These are phyloP conservation scores for Eucidaris tribuloides DNA, from an alignment of 35 echinoderm and acorn worm genomes.

Conservation along the genomic window DNA sequence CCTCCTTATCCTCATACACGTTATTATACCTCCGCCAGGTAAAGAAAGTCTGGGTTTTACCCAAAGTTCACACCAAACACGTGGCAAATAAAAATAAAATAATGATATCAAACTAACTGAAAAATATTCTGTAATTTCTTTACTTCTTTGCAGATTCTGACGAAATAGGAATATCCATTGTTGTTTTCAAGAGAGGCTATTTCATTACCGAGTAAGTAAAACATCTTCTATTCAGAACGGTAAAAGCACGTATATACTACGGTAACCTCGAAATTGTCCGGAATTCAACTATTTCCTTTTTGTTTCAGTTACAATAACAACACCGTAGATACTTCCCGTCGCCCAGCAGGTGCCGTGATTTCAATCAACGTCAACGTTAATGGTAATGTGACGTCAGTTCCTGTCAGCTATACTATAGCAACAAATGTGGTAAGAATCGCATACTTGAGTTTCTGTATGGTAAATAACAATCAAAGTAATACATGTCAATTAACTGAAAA, in stretches of 20 bases:
- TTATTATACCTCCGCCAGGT: not conserved
- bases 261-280: not conserved
- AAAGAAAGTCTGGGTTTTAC: not conserved
- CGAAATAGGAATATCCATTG: not conserved
- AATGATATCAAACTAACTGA: not conserved
- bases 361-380: not conserved
- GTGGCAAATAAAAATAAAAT: not conserved
- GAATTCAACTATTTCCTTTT: not conserved
- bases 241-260: not conserved
- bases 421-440: not conserved
- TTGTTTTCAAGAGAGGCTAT: not conserved
- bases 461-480: not conserved
- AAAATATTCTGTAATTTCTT: not conserved
- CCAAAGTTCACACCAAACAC: not conserved
- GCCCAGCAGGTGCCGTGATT: not conserved
- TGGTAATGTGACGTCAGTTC: not conserved
- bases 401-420: not conserved
- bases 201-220: constrained; percentile 1
- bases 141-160: not conserved
- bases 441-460: not conserved
- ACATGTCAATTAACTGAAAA: not conserved
- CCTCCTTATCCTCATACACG: not conserved
- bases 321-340: not conserved
- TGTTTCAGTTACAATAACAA: not conserved
- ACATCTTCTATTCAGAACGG: not conserved